Evolutionary conservation across 2,797 vertebrate genomes (phyloP), one percentile per base, ranked within the genome.

Genomic region (Dallia pectoralis): DNA sequence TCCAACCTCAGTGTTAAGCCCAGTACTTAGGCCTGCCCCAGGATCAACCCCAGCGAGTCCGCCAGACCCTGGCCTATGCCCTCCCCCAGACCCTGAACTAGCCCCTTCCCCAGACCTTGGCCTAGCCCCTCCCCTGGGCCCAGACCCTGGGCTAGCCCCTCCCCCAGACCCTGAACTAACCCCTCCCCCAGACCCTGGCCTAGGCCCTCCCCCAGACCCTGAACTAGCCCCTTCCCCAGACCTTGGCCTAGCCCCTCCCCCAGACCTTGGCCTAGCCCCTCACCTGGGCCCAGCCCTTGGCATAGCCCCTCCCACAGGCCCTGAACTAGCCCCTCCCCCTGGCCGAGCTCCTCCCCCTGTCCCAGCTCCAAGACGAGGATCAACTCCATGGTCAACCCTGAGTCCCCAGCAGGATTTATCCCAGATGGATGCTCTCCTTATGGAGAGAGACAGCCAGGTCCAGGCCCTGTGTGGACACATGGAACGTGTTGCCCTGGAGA

Each of bases 391-490:
- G 83, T 61, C 84, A 80, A 59, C 89, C 18, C 67, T 87, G 89
- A 79, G 77, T 79, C 18, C 4, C 67, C 0, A 56, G 15, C 11
- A 1, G 40, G 89, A 88, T 0, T 91, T 92, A 2, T 74, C 88
- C 0, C 88, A 86, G 81, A 78, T 93, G 64, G 86, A 91, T 0
- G 51, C 88, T 4, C 84, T 93, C 51, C 89, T 98, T 12, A 89
- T 91, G 77, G 96, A 97, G 68, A 93, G 93, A 74, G 95, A 97
- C 0, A 83, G 76, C 64, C 96, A 98, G 82, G 93, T 99, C 79
- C 89, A 94, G 83, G 93, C 91, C 14, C 89, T 99, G 16, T 96
- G 92, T 72, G 81, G 89, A 53, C 95, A 97, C 81, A 95, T 99
- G 88, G 97, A 99, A 83, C 93, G 93, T 64, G 81, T 95, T 8